Conservation (phyloP, 2,113 vertebrate species). For the Leptobrachium ailaonicum region DNA sequence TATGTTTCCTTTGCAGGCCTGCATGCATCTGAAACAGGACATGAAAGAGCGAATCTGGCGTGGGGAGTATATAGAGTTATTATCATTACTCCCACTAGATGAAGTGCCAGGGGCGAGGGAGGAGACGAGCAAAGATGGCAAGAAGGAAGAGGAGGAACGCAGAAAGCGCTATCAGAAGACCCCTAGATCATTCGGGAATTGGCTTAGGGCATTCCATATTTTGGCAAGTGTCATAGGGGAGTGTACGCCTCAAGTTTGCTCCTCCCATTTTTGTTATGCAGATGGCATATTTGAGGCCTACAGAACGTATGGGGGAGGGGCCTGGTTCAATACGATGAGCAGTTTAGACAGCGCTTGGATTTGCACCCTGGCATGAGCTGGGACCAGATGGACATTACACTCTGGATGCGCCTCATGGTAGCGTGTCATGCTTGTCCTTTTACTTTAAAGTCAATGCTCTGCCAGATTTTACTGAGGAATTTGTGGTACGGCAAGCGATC, state of each 20-base stretch:
- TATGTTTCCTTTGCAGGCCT: not conserved
- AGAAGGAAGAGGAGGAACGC: not conserved
- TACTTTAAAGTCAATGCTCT: not conserved
- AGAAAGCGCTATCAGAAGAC: not conserved
- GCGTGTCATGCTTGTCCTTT: not conserved
- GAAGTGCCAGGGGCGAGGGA: not conserved
- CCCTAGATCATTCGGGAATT: not conserved
- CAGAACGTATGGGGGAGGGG: not conserved
- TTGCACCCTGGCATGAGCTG: not conserved
- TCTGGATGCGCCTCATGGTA: not conserved
- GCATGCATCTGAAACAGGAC: not conserved
- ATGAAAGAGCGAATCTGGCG: not conserved
- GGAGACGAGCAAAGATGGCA: not conserved
- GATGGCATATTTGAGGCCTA: not conserved
- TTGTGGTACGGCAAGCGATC: no score
- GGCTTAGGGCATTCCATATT: not conserved
- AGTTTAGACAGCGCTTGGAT: not conserved
- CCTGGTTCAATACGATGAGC: not conserved
- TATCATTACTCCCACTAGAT: not conserved
- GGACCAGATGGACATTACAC: not conserved
- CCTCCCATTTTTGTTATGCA: not conserved
- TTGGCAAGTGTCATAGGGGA: not conserved
- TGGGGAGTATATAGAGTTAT: not conserved
- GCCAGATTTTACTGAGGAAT: no score
- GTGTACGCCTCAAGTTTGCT: not conserved